Percentiles rank a stretch among this genome's conserved stretches.
phyloP scores from a whole-genome alignment of 2,888 invertebrate genomes.

The Machimus atricapillus region DNA sequence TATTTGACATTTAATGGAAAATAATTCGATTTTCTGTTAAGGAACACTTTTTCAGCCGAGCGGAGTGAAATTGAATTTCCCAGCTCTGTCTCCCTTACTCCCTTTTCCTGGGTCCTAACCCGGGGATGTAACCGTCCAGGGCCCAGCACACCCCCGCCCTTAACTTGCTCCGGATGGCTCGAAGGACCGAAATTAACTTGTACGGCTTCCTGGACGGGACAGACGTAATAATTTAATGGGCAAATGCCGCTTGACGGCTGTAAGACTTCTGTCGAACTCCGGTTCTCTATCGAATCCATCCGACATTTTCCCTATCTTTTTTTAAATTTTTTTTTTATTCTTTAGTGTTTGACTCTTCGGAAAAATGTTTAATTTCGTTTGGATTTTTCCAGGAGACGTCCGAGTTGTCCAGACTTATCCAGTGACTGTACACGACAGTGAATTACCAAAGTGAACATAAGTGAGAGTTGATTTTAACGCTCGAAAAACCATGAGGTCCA shows the following conservation, averaged over 20 bases:
- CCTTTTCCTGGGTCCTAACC: background rate
- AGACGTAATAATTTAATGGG: slow-evolving; percentile 8
- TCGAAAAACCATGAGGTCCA: background rate
- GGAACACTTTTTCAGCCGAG: slow-evolving; percentile 12
- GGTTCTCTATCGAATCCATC: background rate
- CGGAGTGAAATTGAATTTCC: slow-evolving; percentile 10
- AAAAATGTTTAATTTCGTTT: background rate
- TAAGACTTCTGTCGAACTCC: slow-evolving; percentile 13
- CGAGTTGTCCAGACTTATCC: background rate
- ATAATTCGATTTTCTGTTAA: slow-evolving; percentile 35
- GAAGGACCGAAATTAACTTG: slow-evolving; percentile 2
- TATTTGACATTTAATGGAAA: slow-evolving; percentile 37
- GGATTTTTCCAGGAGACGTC: background rate
- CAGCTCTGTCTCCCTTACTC: background rate
- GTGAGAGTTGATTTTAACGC: background rate
- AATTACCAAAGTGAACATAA: background rate
- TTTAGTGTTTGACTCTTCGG: background rate
- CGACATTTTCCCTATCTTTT: background rate
- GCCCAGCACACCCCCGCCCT: background rate
- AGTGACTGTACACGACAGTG: background rate
- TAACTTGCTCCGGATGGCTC: background rate
- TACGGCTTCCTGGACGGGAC: background rate
- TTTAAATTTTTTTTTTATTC: background rate
- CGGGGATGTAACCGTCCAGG: background rate
- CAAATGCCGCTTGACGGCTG: background rate